A percentile compares a stretch with the other conserved stretches of the same genome.
These are phyloP conservation scores for Henricia sp. DNA, from an alignment of 53 echinoderm and acorn worm genomes.

Conservation along the genomic window DNA sequence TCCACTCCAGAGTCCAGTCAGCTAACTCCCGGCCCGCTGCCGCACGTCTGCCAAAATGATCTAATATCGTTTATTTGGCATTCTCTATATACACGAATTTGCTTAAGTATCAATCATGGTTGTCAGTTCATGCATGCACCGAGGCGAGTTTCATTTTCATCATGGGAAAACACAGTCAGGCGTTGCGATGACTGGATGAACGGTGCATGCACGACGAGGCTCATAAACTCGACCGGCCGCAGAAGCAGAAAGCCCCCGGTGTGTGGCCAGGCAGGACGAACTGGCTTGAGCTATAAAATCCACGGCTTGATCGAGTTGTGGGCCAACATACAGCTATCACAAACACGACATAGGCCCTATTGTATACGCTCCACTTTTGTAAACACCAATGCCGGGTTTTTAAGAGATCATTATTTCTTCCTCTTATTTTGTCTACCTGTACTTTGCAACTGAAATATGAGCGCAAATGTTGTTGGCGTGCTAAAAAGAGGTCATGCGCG, in stretches of 20 bases:
- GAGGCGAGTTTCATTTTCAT: conserved; percentile 42
- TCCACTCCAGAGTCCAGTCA: neutral
- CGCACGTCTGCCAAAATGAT: conserved; percentile 20
- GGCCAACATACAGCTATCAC: conserved; percentile 9
- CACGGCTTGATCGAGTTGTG: conserved; percentile 4
- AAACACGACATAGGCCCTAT: neutral
- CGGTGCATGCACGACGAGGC: neutral
- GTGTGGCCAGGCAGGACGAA: conserved; percentile 51
- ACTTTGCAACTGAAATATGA: neutral
- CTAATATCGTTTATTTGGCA: conserved; percentile 45
- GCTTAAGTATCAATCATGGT: conserved; percentile 44
- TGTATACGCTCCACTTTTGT: conserved; percentile 12
- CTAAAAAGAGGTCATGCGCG: too few species aligned
- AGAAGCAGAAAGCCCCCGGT: neutral
- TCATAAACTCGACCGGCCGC: too few species aligned
- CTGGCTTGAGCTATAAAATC: conserved; percentile 4
- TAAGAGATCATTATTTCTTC: neutral
- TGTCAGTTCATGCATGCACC: conserved; percentile 9
- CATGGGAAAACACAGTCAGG: conserved; percentile 27
- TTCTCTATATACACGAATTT: conserved; percentile 56
- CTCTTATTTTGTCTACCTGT: neutral
- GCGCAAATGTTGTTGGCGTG: neutral
- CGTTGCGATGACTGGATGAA: conserved; percentile 21
- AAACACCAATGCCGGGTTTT: conserved; percentile 6
- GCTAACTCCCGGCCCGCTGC: neutral